These are phyloP conservation scores for Plectropomus leopardus DNA, from an alignment of 2,113 vertebrate genomes.

Conservation along the genomic window DNA sequence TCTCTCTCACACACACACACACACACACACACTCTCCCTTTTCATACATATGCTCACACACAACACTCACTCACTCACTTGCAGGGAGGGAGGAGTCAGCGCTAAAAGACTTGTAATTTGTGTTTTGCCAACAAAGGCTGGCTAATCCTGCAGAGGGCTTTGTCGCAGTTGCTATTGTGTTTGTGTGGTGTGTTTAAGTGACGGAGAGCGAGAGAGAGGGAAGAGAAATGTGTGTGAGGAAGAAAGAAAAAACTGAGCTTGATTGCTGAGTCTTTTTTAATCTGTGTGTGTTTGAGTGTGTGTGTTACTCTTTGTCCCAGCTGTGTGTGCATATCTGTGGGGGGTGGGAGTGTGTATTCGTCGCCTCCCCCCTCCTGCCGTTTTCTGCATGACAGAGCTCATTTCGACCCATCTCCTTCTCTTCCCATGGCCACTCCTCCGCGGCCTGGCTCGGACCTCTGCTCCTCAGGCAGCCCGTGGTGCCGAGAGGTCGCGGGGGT, in stretches of 20 bases:
- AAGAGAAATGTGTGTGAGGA: slow-evolving; percentile 11
- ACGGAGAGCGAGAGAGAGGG: background rate
- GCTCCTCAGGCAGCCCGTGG: slow-evolving; percentile 51
- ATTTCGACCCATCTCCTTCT: slow-evolving; percentile 51
- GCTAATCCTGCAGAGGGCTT: slow-evolving; percentile 76
- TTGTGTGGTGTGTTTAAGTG: slow-evolving; percentile 17
- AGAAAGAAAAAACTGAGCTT: slow-evolving; percentile 26
- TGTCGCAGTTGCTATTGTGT: slow-evolving; percentile 72
- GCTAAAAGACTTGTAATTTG: slow-evolving; percentile 80
- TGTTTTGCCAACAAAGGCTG: slow-evolving; percentile 82
- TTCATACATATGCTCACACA: slow-evolving; percentile 30
- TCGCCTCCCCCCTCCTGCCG: slow-evolving; percentile 64
- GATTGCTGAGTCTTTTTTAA: slow-evolving; percentile 25
- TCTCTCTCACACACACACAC: slow-evolving; percentile 7
- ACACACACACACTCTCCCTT: slow-evolving; percentile 26
- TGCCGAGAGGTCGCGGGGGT: slow-evolving; percentile 68
- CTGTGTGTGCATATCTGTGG: slow-evolving; percentile 66
- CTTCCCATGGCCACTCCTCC: slow-evolving; percentile 51
- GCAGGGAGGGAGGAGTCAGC: slow-evolving; percentile 58
- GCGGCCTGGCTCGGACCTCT: slow-evolving; percentile 45
- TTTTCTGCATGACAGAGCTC: slow-evolving; percentile 76
- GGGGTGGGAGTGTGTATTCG: slow-evolving; percentile 63
- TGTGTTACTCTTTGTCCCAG: slow-evolving; percentile 58
- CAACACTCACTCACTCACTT: slow-evolving; percentile 15
- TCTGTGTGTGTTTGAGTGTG: slow-evolving; percentile 37